A percentile compares a stretch with the other conserved stretches of the same genome.
These are phyloP conservation scores for Sinella curviseta DNA, from an alignment of 1,140 invertebrate species.

Conservation along the genomic window DNA sequence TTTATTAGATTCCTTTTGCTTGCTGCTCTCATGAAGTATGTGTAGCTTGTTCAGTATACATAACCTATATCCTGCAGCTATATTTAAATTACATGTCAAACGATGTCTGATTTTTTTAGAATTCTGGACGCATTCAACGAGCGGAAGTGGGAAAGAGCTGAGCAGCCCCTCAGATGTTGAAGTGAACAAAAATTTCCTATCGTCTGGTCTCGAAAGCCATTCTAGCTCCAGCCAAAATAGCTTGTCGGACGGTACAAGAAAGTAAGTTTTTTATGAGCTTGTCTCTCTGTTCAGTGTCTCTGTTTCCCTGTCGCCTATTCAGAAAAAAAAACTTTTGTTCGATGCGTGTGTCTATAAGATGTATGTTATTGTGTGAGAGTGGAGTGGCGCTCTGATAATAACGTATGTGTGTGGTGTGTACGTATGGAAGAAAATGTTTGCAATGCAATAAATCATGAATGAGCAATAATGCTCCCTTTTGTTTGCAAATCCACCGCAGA, in stretches of 20 bases:
- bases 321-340: background rate
- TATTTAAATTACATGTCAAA: background rate
- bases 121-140: constrained; percentile 46
- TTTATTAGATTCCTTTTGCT: too few relatives aligned
- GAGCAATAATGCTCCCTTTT: background rate
- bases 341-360: background rate
- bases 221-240: constrained; percentile 49
- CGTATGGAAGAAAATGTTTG: background rate
- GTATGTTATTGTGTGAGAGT: background rate
- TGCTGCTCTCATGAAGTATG: too few relatives aligned
- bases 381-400: background rate
- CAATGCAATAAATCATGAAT: background rate
- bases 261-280: background rate
- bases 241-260: constrained; percentile 36
- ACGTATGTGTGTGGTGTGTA: background rate
- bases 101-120: constrained; percentile 29
- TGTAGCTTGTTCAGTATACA: too few relatives aligned
- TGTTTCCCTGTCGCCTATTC: background rate
- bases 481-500: background rate
- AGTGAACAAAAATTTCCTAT: constrained; percentile 45
- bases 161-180: constrained; percentile 48
- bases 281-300: background rate
- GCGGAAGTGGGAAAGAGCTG: constrained; percentile 44
- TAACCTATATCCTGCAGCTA: too few relatives aligned
- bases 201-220: constrained; percentile 47